Conservation (phyloP, 2,888 invertebrate genomes). For the Tinea pellionella region DNA sequence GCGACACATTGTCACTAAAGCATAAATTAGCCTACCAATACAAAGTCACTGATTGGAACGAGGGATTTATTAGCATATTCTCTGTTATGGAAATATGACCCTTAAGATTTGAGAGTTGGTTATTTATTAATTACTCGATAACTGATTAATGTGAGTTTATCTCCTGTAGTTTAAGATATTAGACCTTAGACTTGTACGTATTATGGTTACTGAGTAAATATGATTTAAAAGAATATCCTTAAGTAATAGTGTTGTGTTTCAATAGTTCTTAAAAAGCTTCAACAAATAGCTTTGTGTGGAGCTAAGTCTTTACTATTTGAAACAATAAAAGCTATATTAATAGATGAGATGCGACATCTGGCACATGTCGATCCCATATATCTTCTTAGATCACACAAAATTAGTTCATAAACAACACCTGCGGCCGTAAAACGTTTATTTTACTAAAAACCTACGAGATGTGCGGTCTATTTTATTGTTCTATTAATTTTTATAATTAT, state of each 20-base stretch:
- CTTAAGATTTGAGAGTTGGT: background rate
- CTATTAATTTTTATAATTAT: no score
- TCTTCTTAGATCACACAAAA: conserved; percentile 31
- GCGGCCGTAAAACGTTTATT: conserved; percentile 16
- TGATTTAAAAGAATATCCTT: no score
- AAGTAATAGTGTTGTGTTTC: no score
- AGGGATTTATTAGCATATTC: background rate
- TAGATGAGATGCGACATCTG: conserved; percentile 23
- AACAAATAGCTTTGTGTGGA: background rate
- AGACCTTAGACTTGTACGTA: no score
- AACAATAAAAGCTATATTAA: conserved; percentile 22
- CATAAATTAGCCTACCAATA: background rate
- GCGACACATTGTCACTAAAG: background rate
- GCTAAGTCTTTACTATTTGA: background rate
- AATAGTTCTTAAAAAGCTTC: no score
- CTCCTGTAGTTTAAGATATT: no score
- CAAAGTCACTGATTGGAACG: background rate
- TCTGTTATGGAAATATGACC: background rate
- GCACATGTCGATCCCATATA: conserved; percentile 21
- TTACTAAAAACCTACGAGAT: background rate
- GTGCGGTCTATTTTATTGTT: background rate
- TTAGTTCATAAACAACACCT: conserved; percentile 33
- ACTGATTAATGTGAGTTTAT: no score
- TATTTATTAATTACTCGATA: no score
- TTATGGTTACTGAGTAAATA: no score